Base-by-base conservation (phyloP, 2,888 invertebrate species). In the Cerceris ruficornis region DNA sequence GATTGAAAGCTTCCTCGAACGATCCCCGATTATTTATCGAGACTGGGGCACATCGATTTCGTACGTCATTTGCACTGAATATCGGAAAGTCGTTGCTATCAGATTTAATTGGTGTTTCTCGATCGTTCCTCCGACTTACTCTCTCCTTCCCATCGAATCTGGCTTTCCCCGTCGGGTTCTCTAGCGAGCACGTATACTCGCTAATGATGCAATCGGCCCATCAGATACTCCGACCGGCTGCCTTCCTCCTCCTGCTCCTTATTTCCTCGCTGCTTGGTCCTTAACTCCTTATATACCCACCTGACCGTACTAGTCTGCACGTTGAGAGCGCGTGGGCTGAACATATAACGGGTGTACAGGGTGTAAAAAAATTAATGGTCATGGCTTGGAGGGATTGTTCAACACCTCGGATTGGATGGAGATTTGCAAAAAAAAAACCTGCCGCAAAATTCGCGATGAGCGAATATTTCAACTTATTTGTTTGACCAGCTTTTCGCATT, bases 121-220 rank as follows among this genome's bases (percentile, higher is more conserved):
- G 75, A 78, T 67, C 83, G 67, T 58, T 46, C 58, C 55, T 15
- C 39, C 61, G 42, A 42, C 46, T 64, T 13, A n/a, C n/a, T 17
- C 52, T 62, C 49, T 55, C 39, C 14, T 28, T 59, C 65, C 60
- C 50, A 49, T 65, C 68, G 46, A 46, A 14, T 13, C 60, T 28
- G 54, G 69, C 67, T 62, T 70, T 81, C 71, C 67, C 70, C 17
- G 61, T 50, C 69, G 70, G 61, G 61, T 76, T 75, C 67, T 75
- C 77, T 73, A 79, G 81, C 75, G 52, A 81, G 85, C 87, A 88
- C 87, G 86, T 88, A 88, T 84, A 71, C 82, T 85, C 84, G 87
- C 88, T 89, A 89, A 89, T 89, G 89, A 88, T 89, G 89, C 88
- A 89, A 89, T 89, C 89, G 89, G 83, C 85, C 83, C 86, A 88